Evolutionary conservation across 2,888 invertebrate genomes (phyloP).

Genomic region (Metalampra italica): DNA sequence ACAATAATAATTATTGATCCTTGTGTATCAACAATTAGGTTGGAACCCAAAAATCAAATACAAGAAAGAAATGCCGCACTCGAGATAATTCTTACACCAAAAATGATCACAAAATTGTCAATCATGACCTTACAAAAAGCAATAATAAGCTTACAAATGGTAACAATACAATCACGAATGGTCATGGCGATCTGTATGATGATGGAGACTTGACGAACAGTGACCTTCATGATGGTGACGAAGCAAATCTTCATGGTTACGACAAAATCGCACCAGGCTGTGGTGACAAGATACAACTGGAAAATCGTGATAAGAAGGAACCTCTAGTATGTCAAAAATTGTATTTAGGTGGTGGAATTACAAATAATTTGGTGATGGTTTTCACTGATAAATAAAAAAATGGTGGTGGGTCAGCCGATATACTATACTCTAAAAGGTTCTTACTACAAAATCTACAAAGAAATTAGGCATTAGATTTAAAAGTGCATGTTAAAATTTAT

Average conservation of each 20-base stretch:
- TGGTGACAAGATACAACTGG: constrained; percentile 54
- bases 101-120: constrained; percentile 7
- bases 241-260: constrained; percentile 53
- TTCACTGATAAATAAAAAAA: neutral
- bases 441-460: no score
- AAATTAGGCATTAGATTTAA: no score
- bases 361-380: constrained; percentile 14
- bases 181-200: constrained; percentile 11
- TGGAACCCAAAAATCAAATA: constrained; percentile 38
- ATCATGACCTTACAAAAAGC: no score
- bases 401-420: no score
- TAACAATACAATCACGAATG: constrained; percentile 10
- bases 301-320: constrained; percentile 62
- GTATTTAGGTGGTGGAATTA: constrained; percentile 18
- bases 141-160: constrained; percentile 17
- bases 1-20: neutral
- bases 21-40: constrained; percentile 30
- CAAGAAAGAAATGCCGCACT: constrained; percentile 20
- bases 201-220: constrained; percentile 9
- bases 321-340: constrained; percentile 45
- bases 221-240: constrained; percentile 28
- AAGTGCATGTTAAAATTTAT: no score
- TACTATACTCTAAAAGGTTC: no score
- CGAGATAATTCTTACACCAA: constrained; percentile 4
- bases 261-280: constrained; percentile 55